Base-by-base conservation (phyloP, 2,888 invertebrate species). In the Cephalotes varians region DNA sequence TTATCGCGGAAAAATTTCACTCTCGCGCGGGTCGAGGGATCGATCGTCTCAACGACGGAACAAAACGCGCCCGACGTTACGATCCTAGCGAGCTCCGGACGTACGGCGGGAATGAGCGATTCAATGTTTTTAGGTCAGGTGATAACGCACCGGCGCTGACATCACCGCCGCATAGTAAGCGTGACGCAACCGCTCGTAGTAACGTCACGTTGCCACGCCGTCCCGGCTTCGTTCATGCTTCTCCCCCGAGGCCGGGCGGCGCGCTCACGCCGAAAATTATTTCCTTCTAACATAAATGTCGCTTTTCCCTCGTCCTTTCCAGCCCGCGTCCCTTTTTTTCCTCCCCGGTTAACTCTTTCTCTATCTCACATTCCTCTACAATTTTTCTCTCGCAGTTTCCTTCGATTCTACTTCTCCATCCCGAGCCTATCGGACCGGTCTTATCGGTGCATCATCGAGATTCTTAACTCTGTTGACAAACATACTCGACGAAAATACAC, bases 111-210 rank as follows among this genome's bases (percentile, higher is more conserved):
- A 90, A 82, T 12, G 1, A 34, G 34, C 74, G 73, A 87, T 86
- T 90, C 91, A 90, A 94, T 93, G 91, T 93, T 93, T 94, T 93
- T 82, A 87, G 89, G 87, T 90, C 89, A 91, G 92, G 83, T 89
- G 90, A 86, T 92, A 91, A 62, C 83, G 89, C 91, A 90, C 67
- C 58, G 76, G 82, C 85, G 90, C 91, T 94, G 94, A 94, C 94
- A 94, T 94, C 94, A 94, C 92, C 94, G 89, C 85, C 92, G 90
- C 89, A 93, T 93, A 92, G 93, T 90, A 91, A 85, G 86, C 91
- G 91, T 94, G 94, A 94, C 93, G 94, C 92, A 94, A 94, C 83
- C 76, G 54, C 28, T 86, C 82, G 90, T 88, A 88, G 90, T 90
- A 91, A 90, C 92, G 92, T 93, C 91, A 93, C 86, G 86, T 84